Evolutionary conservation across 2,113 vertebrate species (phyloP), one percentile per base, ranked within the genome.

Genomic region (Coryphaenoides rupestris): DNA sequence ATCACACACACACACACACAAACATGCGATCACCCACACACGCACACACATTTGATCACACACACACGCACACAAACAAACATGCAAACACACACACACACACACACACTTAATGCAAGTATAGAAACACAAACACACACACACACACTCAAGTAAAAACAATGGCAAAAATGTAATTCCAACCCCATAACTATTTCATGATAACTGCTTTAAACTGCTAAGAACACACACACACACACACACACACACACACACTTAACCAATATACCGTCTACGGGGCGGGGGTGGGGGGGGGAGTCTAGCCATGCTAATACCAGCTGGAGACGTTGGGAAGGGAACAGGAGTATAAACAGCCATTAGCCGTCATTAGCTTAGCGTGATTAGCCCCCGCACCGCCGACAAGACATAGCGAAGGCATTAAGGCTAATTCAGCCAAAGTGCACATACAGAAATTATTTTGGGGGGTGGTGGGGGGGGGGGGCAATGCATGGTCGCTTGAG

Each of bases 291-390:
- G 75, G 75, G 78, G 78, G 77, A 63, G 77, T 40, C 54, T 52
- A 59, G 69, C 73, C 65, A 76, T 80, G 69, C 78, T 68, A 81
- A 68, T 65, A 84, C 70, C 81, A 85, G 78, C 83, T 83, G 84
- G 85, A 80, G 77, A 78, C 64, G 40, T 23, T 66, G 71, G 54
- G 17, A 26, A 4, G 28, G 23, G 65, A 60, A 62, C 4, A 65
- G 17, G 84, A 83, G 82, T 73, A 63, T 84, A 83, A 86, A 88
- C 81, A 86, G 80, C 78, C 87, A 85, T 86, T 86, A 83, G 81
- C 68, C 52, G 63, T 80, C 85, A 89, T 86, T 83, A 87, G 75
- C 71, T 65, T 68, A 65, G 81, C 77, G 54, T 62, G 78, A 73
- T 76, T 77, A 77, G 77, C 75, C 63, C 77, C 82, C 76, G 73